Evolutionary conservation across 2,113 vertebrate species (phyloP).

Genomic region (Vulpes vulpes): DNA sequence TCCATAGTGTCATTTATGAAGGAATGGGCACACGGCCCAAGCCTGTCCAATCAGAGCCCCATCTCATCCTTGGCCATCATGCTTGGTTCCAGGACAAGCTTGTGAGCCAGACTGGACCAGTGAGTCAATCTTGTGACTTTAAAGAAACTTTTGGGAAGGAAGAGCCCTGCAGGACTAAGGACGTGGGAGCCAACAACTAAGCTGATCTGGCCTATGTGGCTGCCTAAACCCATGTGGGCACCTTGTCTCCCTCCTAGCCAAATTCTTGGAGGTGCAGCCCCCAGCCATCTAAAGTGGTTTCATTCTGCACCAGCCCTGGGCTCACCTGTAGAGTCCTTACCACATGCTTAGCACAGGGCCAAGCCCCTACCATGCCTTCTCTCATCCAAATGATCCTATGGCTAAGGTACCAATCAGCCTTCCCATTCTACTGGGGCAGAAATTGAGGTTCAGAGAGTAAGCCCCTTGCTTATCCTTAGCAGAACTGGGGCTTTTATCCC

Average conservation of each 20-base stretch:
- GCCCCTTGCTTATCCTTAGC: neutral
- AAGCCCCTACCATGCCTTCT: neutral
- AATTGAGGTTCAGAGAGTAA: neutral
- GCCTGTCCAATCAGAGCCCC: neutral
- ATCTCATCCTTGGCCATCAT: neutral
- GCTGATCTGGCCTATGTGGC: neutral
- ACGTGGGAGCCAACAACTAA: rapidly evolving
- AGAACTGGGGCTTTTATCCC: neutral
- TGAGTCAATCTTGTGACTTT: neutral
- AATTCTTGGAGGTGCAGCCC: neutral
- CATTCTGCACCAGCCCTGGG: neutral
- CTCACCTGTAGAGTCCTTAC: neutral
- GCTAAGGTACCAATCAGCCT: neutral
- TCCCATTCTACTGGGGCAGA: neutral
- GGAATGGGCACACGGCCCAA: neutral
- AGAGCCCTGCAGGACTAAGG: rapidly evolving
- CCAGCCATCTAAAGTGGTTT: neutral
- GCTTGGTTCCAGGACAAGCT: neutral
- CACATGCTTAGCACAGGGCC: neutral
- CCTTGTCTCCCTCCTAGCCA: neutral
- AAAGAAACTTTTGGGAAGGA: neutral
- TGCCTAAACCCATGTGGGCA: neutral
- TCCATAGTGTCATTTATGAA: neutral
- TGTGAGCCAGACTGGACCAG: neutral
- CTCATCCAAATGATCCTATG: neutral